These are phyloP conservation scores for Liparis tanakae DNA, from an alignment of 2,797 vertebrate species.

Conservation along the genomic window DNA sequence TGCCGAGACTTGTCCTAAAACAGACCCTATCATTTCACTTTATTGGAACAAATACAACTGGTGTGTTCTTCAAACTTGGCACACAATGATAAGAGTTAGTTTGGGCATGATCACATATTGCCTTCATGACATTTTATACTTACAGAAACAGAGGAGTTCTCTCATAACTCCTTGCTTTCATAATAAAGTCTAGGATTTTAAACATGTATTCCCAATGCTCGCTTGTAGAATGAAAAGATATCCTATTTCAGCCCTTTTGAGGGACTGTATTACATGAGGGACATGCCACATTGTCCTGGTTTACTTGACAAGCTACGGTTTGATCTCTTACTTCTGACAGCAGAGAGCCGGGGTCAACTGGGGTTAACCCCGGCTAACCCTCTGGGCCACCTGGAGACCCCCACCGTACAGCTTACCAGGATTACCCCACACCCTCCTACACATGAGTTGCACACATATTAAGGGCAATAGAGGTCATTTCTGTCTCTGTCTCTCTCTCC, in stretches of 20 bases:
- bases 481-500: constrained; percentile 23
- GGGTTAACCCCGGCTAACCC: constrained; percentile 76
- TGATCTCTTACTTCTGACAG: constrained; percentile 66
- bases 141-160: background rate
- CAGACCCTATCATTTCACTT: constrained; percentile 44
- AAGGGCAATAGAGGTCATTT: constrained; percentile 56
- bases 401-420: constrained; percentile 46
- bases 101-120: constrained; percentile 20
- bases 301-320: constrained; percentile 59
- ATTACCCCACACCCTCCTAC: constrained; percentile 68
- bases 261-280: constrained; percentile 37
- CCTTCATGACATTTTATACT: constrained; percentile 41
- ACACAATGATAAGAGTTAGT: constrained; percentile 6
- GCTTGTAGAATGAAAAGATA: constrained; percentile 20
- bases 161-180: background rate
- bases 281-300: constrained; percentile 61
- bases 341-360: constrained; percentile 65
- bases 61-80: constrained; percentile 45
- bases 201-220: background rate
- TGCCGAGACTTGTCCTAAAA: constrained; percentile 48
- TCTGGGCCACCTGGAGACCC: constrained; percentile 75
- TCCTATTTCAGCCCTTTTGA: constrained; percentile 25
- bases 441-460: constrained; percentile 52
- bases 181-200: background rate
- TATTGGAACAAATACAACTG: constrained; percentile 36